Base-by-base conservation (phyloP, 1,140 invertebrate species). In the Drosophila insularis region DNA sequence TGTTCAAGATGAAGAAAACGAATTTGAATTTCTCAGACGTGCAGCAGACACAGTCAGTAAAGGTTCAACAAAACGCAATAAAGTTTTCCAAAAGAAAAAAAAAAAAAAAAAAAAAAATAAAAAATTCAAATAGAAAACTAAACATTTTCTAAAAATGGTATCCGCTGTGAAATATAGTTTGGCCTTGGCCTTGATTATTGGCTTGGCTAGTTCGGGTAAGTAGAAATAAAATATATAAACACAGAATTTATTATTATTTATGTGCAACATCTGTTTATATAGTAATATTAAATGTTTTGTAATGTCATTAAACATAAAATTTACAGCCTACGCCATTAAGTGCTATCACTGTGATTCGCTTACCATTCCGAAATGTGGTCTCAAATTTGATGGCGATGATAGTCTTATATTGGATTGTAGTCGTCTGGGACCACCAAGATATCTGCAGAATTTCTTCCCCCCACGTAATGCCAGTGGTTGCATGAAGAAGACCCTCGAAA, bases 341-440 rank as follows among this genome's bases (percentile, higher is more conserved):
- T 91, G 90, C 53, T 91, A 89, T 54, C 74, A 80, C 19, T 91
- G 90, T 62, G 90, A 91, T 53, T 91, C 90, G 10, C 63, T 85
- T 5, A 73, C 80, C 8, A 65, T 76, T 35, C 86, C 86, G 1
- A 91, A 91, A 55, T 91, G 90, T 31, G 90, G 90, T 17, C 56
- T 89, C 4, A 81, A 90, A n/a, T 91, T 91, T 27, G 90, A 91
- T 64, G 73, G 56, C 11, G 82, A 90, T 21, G 80, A 85, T 4
- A 70, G 14, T 32, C 31, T 91, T 3, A 67, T 91, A 37, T 60
- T 89, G 11, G 90, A 91, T 63, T 91, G 90, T 32, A 10, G 80
- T 32, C 54, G 72, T 6, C 71, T 90, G 2, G 80, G 75, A 31
- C 80, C 90, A 1, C 89, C 85, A 6, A 73, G 80, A 4, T 90